phyloP scores from a whole-genome alignment of 2,888 invertebrate genomes.

The Alcis repandata region DNA sequence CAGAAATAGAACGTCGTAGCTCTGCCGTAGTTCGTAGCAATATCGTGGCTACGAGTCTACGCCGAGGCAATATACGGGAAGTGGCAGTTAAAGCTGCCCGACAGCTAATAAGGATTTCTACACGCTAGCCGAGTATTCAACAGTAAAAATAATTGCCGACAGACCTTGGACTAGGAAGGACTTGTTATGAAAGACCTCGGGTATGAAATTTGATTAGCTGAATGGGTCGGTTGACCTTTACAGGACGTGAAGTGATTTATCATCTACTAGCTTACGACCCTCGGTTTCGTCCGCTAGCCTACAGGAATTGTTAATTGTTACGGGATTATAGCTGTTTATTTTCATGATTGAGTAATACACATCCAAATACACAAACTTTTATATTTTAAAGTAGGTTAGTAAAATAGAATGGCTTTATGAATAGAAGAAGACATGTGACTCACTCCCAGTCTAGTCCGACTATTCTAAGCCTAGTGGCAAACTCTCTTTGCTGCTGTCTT shows the following conservation, averaged over 20 bases:
- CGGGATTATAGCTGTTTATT: no score
- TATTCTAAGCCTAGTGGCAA: no score
- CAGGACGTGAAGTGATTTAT: slow-evolving; percentile 8
- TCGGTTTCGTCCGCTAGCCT: no score
- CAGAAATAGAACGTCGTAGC: slow-evolving; percentile 43
- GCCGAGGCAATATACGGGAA: slow-evolving; percentile 51
- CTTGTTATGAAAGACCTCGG: slow-evolving; percentile 26
- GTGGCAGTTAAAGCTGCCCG: slow-evolving; percentile 52
- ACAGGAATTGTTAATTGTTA: no score
- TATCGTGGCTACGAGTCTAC: slow-evolving; percentile 32
- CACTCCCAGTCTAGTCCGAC: no score
- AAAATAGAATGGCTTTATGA: no score
- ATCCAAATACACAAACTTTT: no score
- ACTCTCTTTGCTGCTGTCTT: no score
- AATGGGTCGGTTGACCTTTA: slow-evolving; percentile 18
- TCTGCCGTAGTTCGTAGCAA: slow-evolving; percentile 46
- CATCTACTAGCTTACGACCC: no score
- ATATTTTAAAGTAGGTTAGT: no score
- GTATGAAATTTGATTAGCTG: slow-evolving; percentile 30
- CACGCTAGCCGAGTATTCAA: slow-evolving; percentile 44
- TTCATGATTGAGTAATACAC: no score
- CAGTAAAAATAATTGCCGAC: slow-evolving; percentile 49
- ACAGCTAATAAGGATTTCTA: slow-evolving; percentile 59
- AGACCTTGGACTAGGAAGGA: slow-evolving; percentile 39
- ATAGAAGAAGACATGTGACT: no score